Conservation (phyloP, 1,140 invertebrate species). For the Zelostemma sp. region DNA sequence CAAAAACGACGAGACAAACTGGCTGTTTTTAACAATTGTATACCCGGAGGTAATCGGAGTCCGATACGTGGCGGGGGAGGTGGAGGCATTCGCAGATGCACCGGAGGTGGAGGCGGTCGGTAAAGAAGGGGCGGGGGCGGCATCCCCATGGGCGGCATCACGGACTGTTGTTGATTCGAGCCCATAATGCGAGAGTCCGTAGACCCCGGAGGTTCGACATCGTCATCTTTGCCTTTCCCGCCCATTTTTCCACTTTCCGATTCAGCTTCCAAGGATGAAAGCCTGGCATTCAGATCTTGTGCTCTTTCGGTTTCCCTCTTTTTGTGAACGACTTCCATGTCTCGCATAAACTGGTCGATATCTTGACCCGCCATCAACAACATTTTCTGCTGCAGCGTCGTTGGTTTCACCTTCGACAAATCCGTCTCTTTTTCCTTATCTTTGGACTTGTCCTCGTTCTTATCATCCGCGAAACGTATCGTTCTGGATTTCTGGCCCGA, state of each 20-base stretch:
- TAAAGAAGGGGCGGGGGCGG: constrained; percentile 69
- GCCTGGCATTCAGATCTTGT: constrained; percentile 74
- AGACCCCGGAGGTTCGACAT: constrained; percentile 58
- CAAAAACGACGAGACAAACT: too few relatives aligned
- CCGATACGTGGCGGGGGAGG: constrained; percentile 71
- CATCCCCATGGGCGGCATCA: constrained; percentile 69
- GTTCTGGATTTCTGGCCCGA: constrained; percentile 70
- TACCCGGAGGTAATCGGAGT: constrained; percentile 68
- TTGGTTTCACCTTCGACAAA: constrained; percentile 75
- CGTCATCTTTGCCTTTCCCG: constrained; percentile 54
- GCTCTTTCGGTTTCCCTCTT: constrained; percentile 78
- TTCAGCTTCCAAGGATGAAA: constrained; percentile 63
- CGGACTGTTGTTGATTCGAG: constrained; percentile 53
- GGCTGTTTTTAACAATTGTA: too few relatives aligned
- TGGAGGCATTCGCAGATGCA: constrained; percentile 71
- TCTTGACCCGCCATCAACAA: constrained; percentile 88
- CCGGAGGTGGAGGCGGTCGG: constrained; percentile 68
- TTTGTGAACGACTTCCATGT: constrained; percentile 88
- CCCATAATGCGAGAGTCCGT: constrained; percentile 43
- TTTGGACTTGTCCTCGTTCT: constrained; percentile 66
- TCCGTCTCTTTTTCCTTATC: constrained; percentile 64
- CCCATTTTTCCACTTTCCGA: constrained; percentile 49
- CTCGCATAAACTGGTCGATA: constrained; percentile 92
- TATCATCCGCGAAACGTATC: constrained; percentile 77
- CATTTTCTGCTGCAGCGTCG: constrained; percentile 85